Evolutionary conservation across 2,797 vertebrate species (phyloP), one percentile per base, ranked within the genome.

Genomic region (Oreortyx pictus): DNA sequence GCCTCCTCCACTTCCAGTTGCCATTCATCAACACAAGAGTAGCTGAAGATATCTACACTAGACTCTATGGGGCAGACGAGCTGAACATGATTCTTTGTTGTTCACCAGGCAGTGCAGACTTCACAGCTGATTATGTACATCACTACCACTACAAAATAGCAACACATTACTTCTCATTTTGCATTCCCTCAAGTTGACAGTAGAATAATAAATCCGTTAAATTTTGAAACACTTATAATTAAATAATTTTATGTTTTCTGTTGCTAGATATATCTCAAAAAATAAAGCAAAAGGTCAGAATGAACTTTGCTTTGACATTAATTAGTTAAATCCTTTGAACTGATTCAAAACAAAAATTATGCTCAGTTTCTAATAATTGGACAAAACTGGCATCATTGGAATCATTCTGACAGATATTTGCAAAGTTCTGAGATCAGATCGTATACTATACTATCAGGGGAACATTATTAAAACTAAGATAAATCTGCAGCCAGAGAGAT

Each of bases 61-160:
- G 33, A 74, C 24, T 46, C 39, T 14, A 12, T 0, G 2, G 47
- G 18, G 7, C 23, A 85, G 44, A 62, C 19, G 56, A 0, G 0
- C 23, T 18, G 37, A 65, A 65, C 1, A 1, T 7, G 10, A 52
- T 23, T 22, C 1, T 1, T 17, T 25, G 10, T 0, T 29, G 23
- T 43, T 25, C 86, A 61, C 24, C 44, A 82, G 57, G 27, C 31
- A 49, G 5, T 23, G 31, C 22, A 60, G 15, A 52, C 8, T 27
- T 74, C 43, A 33, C 12, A 68, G 54, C 37, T 72, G 31, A 23
- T 4, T 68, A 31, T 11, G 20, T 31, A 24, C 43, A 52, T 49
- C 41, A 44, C 22, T 29, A 46, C 49, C 35, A 24, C 25, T 46
- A 2, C 0, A 8, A 50, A 2, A 5, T 13, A 43, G n/a, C 13